These are phyloP conservation scores for Drosophila limbata DNA, from an alignment of 2,888 invertebrate species.

Conservation along the genomic window DNA sequence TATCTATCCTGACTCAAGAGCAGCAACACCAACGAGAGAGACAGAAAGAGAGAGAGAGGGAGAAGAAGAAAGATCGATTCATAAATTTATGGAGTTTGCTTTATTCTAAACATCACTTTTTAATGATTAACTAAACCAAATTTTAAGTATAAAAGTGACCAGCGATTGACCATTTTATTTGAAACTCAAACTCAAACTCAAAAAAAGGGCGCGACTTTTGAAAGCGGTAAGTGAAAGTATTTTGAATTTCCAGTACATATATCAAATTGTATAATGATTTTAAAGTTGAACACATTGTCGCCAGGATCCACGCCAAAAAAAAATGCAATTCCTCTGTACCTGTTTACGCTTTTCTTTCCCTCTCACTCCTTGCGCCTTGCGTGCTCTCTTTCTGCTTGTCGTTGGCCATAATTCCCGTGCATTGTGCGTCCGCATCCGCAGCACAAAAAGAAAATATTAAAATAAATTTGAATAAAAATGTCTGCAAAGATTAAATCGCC, in stretches of 20 bases:
- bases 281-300: constrained; percentile 23
- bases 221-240: constrained; percentile 30
- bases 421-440: constrained; percentile 65
- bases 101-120: constrained; percentile 15
- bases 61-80: not conserved
- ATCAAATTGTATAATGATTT: not conserved
- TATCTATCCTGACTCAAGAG: not conserved
- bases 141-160: constrained; percentile 22
- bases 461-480: constrained; percentile 81
- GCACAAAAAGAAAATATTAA: constrained; percentile 62
- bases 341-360: not conserved
- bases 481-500: constrained; percentile 82
- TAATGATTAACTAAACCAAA: constrained; percentile 21
- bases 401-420: constrained; percentile 54
- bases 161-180: constrained; percentile 19
- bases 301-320: not conserved
- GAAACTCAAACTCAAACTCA: not conserved
- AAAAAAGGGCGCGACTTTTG: not conserved
- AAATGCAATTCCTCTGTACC: not conserved
- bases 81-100: constrained; percentile 32
- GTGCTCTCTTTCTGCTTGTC: constrained; percentile 13
- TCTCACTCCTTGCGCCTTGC: not conserved
- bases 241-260: not conserved
- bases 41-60: not conserved
- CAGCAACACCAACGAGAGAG: constrained; percentile 1